These are phyloP conservation scores for Ammospiza nelsoni DNA, from an alignment of 2,113 vertebrate genomes.

Conservation along the genomic window DNA sequence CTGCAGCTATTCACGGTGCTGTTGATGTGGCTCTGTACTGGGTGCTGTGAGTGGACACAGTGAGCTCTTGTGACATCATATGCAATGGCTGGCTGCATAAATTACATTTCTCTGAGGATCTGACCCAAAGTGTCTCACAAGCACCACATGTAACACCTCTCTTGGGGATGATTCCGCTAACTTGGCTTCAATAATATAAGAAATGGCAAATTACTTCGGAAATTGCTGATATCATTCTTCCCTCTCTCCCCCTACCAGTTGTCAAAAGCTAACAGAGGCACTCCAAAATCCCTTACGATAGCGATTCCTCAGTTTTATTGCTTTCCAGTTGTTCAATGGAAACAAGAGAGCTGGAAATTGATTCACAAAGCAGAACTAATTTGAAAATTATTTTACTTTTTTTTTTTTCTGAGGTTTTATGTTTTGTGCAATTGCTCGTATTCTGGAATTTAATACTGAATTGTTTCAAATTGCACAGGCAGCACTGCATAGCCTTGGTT, in stretches of 20 bases:
- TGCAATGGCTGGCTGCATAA: neutral
- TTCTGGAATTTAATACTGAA: constrained; percentile 16
- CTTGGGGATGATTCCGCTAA: neutral
- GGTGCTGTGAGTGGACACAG: neutral
- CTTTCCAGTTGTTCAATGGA: constrained; percentile 22
- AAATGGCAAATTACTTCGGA: neutral
- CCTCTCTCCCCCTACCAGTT: neutral
- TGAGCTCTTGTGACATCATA: neutral
- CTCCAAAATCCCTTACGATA: neutral
- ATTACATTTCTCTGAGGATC: neutral
- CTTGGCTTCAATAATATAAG: neutral
- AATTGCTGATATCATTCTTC: neutral
- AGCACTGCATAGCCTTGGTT: neutral
- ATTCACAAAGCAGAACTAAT: constrained; percentile 55
- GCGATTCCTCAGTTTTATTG: neutral
- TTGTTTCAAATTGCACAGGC: neutral
- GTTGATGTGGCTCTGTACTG: neutral
- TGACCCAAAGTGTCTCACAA: neutral
- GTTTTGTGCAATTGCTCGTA: neutral
- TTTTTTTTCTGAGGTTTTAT: neutral
- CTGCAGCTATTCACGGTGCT: neutral
- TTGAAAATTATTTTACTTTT: neutral
- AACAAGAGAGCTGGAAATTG: constrained; percentile 17
- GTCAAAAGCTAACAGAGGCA: neutral
- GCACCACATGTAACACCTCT: accelerated